Evolutionary conservation across 2,888 invertebrate genomes (phyloP), one percentile per base, ranked within the genome.

Genomic region (Clanis bilineata): DNA sequence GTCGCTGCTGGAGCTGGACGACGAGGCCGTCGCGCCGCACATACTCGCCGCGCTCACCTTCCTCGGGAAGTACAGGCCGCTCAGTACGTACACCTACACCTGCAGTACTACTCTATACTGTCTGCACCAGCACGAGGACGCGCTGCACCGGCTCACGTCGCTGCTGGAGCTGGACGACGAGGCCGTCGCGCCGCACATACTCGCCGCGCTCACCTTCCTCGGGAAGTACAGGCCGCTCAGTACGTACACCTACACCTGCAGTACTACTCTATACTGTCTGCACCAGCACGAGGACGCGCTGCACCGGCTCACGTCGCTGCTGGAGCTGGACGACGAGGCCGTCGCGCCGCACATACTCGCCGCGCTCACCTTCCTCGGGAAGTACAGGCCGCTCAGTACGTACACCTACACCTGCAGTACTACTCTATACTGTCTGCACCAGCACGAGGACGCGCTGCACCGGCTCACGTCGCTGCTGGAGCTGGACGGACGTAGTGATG

Each of bases 141-240:
- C 98, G 58, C 90, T 98, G 68, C 94, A 94, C 72, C 95, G 96
- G 70, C 92, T 98, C 59, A 94, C 97, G 59, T 92, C 94, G 57
- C 94, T 98, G 77, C 92, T 98, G 66, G 95, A 96, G 71, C 87
- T 97, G 74, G 97, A 98, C 61, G 96, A 97, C 68, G 96, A 96
- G 65, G 93, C 93, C 73, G 95, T 96, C 6, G 96, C 96, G 58
- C 97, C 97, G 2, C 93, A 96, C 69, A 95, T 97, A 44, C 93
- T 98, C 0, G 96, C 96, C 66, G 95, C 97, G 22, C 94, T 97
- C 74, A 97, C 97, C 54, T 97, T 96, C 92, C 93, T 97, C 67
- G 98, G 97, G 64, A 97, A 96, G 90, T 97, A 96, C 79, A 95
- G 96, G 74, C 96, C 97, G 59, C 91, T 98, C 44, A 95, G 96